Percentiles rank a stretch among this genome's conserved stretches.
These are phyloP conservation scores for Thumatha senex DNA, from an alignment of 2,888 invertebrate genomes.

Conservation along the genomic window DNA sequence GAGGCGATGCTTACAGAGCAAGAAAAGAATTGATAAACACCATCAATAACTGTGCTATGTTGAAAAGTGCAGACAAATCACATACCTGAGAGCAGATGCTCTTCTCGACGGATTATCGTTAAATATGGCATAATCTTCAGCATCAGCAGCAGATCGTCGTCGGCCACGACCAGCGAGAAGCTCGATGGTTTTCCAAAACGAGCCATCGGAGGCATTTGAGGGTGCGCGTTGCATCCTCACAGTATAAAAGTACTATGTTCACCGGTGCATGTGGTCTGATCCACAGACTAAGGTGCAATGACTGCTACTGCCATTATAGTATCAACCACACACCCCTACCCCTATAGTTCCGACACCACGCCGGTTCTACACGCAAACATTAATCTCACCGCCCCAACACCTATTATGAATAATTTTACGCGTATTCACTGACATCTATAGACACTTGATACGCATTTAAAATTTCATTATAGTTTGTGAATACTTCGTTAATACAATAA, in stretches of 20 bases:
- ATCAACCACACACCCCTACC: constrained; percentile 55
- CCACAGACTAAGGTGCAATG: constrained; percentile 75
- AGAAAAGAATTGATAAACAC: no score
- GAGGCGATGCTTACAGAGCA: no score
- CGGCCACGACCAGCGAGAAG: constrained; percentile 81
- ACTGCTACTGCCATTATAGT: constrained; percentile 65
- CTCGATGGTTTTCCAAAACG: constrained; percentile 86
- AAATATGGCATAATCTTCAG: constrained; percentile 52
- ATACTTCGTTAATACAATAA: constrained; percentile 26
- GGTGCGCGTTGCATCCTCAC: constrained; percentile 65
- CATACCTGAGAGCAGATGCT: constrained; percentile 68
- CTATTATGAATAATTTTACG: constrained; percentile 56
- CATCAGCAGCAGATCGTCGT: constrained; percentile 73
- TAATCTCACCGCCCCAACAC: constrained; percentile 67
- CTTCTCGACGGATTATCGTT: constrained; percentile 51
- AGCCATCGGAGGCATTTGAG: constrained; percentile 74
- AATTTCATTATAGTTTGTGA: constrained; percentile 35
- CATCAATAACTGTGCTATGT: no score
- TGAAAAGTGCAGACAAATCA: constrained; percentile 12
- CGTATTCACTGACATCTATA: constrained; percentile 49
- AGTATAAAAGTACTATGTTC: constrained; percentile 17
- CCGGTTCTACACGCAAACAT: constrained; percentile 74
- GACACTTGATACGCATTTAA: constrained; percentile 47
- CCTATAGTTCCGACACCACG: constrained; percentile 69
- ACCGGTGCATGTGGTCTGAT: constrained; percentile 61